Percentiles rank a stretch among this genome's conserved stretches.
phyloP scores from a whole-genome alignment of 2,113 vertebrate genomes.

The Ictalurus furcatus region DNA sequence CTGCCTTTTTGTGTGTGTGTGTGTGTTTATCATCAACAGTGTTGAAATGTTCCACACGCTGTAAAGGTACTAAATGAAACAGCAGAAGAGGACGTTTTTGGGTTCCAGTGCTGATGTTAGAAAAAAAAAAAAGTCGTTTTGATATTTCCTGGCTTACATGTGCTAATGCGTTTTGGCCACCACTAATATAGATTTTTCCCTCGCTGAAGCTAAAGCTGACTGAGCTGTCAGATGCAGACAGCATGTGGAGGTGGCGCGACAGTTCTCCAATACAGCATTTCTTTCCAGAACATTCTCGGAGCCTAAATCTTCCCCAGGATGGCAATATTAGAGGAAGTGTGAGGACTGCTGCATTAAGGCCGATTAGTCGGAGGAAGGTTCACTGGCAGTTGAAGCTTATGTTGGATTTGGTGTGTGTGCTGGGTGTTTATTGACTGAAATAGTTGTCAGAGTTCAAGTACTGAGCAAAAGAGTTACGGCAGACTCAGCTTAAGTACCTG shows the following conservation, averaged over 20 bases:
- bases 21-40: slow-evolving; percentile 5
- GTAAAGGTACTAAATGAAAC: neutral
- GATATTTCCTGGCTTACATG: slow-evolving; percentile 29
- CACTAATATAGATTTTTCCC: slow-evolving; percentile 42
- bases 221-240: slow-evolving; percentile 40
- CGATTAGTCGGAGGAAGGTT: slow-evolving; percentile 35
- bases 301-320: slow-evolving; percentile 47
- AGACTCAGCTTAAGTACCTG: neutral
- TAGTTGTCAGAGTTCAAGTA: slow-evolving; percentile 25
- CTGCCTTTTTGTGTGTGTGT: neutral
- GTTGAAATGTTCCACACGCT: neutral
- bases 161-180: slow-evolving; percentile 43
- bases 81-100: neutral
- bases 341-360: slow-evolving; percentile 42
- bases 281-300: slow-evolving; percentile 44
- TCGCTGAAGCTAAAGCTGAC: slow-evolving; percentile 47
- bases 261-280: slow-evolving; percentile 52
- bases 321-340: slow-evolving; percentile 40
- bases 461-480: neutral
- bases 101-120: neutral
- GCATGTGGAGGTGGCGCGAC: slow-evolving; percentile 31
- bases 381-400: slow-evolving; percentile 49
- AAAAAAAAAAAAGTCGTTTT: slow-evolving; percentile 34
- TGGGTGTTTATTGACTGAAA: slow-evolving; percentile 34
- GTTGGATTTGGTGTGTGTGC: slow-evolving; percentile 44